Evolutionary conservation across 1,140 invertebrate species (phyloP), one percentile per base, ranked within the genome.

Genomic region (Diabrotica undecimpunctata): DNA sequence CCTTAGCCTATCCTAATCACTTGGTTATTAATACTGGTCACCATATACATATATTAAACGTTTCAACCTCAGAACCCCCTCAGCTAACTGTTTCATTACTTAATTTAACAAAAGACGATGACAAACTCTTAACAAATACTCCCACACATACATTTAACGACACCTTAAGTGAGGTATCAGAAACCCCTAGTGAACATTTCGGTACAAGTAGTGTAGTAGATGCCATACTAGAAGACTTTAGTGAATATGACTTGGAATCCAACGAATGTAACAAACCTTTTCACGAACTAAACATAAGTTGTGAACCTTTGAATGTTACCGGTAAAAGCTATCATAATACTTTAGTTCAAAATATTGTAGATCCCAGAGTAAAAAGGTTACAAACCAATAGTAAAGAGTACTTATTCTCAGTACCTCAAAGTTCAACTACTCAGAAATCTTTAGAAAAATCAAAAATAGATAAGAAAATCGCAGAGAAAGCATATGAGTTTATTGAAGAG

Each of bases 401-500:
- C 62, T 61, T 73, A 54, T 78, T 78, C 67, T 74, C 77, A 52
- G 70, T 77, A 54, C 75, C 75, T 36, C 74, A 74, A 61, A 69
- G 66, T 58, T 74, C 73, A 4, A 61, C 56, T 50, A 62, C 71
- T 0, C 69, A 78, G 65, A 72, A 74, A 66, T 9, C 67, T 14
- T 56, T 65, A 6, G 77, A 79, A 61, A 78, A 78, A 66, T 67
- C 65, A 12, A 79, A 85, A 75, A 81, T 84, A n/a, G 83, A 86
- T 66, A 79, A 82, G 71, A 78, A 79, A 66, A 83, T 80, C 61
- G 88, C 87, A 0, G 89, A 90, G 64, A 91, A 91, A 76, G 89
- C 90, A 0, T 93, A 93, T 72, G 91, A 93, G 75, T 93, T 93
- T 71, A 91, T 88, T 0, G 91, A 93, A 70, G 91, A 93, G 65